A percentile compares a stretch with the other conserved stretches of the same genome.
phyloP scores from a whole-genome alignment of 2,113 vertebrate genomes.

The Oreochromis tanganicae region DNA sequence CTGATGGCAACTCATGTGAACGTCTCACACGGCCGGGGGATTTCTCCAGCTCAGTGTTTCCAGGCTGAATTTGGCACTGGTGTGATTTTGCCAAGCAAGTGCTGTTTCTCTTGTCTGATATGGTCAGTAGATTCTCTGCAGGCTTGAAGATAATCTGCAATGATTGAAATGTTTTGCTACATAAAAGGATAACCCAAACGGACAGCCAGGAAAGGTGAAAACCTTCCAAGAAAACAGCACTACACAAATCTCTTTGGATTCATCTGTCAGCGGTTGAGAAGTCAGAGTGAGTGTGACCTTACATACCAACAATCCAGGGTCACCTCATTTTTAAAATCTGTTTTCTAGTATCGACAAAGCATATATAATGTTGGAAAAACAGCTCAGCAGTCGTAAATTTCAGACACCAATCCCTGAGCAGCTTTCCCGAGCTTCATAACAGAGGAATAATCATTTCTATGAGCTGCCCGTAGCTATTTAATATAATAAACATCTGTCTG shows the following conservation, averaged over 20 bases:
- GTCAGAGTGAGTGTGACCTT: conserved; percentile 7
- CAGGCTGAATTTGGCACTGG: neutral
- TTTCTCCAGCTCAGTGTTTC: conserved; percentile 6
- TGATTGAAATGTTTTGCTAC: neutral
- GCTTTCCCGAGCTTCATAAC: conserved; percentile 38
- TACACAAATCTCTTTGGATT: conserved; percentile 8
- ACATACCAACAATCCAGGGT: neutral
- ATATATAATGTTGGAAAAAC: conserved; percentile 1
- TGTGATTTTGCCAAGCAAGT: neutral
- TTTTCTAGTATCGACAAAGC: conserved; percentile 7
- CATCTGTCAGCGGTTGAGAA: neutral
- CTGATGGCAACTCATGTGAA: conserved; percentile 37
- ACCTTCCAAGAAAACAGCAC: neutral
- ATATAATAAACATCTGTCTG: conserved; percentile 70
- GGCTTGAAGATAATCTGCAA: neutral
- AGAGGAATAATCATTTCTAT: conserved; percentile 37
- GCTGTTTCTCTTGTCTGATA: neutral
- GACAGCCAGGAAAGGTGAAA: neutral
- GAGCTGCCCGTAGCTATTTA: conserved; percentile 49
- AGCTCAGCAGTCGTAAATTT: conserved; percentile 5
- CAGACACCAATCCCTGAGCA: conserved; percentile 20
- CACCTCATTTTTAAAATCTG: conserved; percentile 21
- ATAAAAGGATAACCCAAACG: neutral
- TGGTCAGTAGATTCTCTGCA: conserved; percentile 5
- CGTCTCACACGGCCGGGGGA: conserved; percentile 42